Evolutionary conservation across 2,113 vertebrate species (phyloP).

Genomic region (Suncus etruscus): DNA sequence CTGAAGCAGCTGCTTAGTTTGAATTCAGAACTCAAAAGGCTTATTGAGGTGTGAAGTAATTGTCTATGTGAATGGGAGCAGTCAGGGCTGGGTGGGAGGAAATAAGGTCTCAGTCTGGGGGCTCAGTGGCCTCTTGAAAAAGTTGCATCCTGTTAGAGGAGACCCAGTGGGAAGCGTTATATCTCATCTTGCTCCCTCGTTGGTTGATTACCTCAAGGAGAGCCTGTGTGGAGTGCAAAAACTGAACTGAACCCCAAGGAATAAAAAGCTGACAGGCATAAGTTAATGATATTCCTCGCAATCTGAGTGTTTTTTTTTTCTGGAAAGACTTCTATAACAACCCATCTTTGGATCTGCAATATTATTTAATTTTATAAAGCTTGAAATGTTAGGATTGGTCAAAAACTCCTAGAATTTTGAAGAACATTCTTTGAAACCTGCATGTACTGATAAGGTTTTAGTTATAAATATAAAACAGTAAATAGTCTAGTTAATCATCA

Average conservation of each 20-base stretch:
- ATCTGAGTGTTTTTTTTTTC: background rate
- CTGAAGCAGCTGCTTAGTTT: background rate
- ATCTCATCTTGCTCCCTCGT: background rate
- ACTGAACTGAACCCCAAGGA: background rate
- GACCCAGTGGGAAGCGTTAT: background rate
- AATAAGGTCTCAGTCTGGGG: background rate
- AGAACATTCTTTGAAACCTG: background rate
- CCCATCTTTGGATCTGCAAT: background rate
- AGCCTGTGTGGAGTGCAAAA: background rate
- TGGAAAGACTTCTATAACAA: background rate
- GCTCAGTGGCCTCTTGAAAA: no score
- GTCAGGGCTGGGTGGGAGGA: background rate
- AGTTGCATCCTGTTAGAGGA: no score
- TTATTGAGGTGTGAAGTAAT: background rate
- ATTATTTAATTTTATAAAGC: slow-evolving; percentile 23
- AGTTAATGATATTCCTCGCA: background rate
- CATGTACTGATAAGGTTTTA: background rate
- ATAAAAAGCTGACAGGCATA: background rate
- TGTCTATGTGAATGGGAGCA: background rate
- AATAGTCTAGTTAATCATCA: background rate
- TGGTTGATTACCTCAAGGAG: background rate
- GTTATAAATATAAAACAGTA: slow-evolving; percentile 45
- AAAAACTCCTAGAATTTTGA: slow-evolving; percentile 42
- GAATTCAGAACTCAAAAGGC: background rate
- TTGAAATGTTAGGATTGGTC: background rate